Base-by-base conservation (phyloP, 2,888 invertebrate species). In the Drosophila recens region DNA sequence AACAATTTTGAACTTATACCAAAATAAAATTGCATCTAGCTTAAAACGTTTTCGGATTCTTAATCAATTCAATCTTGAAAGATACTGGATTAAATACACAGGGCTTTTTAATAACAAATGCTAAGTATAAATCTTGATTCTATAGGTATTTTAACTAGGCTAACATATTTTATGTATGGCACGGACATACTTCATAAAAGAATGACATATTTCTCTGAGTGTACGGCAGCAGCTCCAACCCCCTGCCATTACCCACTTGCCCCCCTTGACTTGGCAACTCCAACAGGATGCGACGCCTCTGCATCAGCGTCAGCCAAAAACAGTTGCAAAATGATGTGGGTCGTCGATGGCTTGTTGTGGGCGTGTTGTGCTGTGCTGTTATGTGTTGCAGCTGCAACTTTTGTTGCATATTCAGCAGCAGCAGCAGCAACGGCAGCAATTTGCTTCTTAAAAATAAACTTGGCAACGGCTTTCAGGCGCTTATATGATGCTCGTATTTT, bases 391-490 rank as follows among this genome's bases (percentile, higher is more conserved):
- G 71, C 45, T 70, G 86, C 86, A 81, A 84, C 87, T 89, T 81
- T 89, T 77, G 89, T 87, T 87, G 85, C 83, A 86, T 83, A 83
- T 86, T 88, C 83, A 88, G 83, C 82, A 82, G 70, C 80, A 64
- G 9, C 62, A 67, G 65, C 83, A 88, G 83, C 82, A 82, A 68
- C 80, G 62, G 9, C 62, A 67, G 65, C 73, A 71, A 63, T 82
- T 75, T 82, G 51, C 75, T 64, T 36, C 74, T 70, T 74, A 52
- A 70, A 72, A 79, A 80, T 72, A 80, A 87, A 86, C 79, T 85
- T 85, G 86, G 84, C 89, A 87, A 68, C 63, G 62, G 56, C 63
- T 53, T 75, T 53, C 42, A 65, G 51, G 43, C 76, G 59, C 82
- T 68, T 75, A 80, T 80, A 69, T 63, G 54, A 13, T 70, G 72